Base-by-base conservation (phyloP, 2,113 vertebrate genomes). In the Pelecanoides urinatrix region DNA sequence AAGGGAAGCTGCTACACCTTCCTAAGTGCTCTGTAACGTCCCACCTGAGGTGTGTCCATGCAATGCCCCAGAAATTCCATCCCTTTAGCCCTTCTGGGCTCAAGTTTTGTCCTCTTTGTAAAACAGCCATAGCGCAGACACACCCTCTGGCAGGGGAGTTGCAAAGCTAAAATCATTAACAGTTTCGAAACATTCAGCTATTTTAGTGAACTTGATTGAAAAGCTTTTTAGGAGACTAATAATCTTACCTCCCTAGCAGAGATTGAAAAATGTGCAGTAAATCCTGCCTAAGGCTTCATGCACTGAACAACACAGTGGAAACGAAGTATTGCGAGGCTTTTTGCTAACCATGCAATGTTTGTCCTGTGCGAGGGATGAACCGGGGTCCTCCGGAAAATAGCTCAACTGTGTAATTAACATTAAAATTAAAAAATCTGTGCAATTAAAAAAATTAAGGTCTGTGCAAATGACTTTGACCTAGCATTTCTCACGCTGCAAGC, bases 221-320 rank as follows among this genome's bases (percentile, higher is more conserved):
- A 86, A 92, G 65, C 59, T 80, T 95, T 90, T 86, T 66, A 67
- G 63, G 50, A 91, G 59, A 83, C 91, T 82, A 91, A 91, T 92
- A 93, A 94, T 70, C 70, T 81, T 71, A 86, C 72, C 89, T 92
- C 68, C 72, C 76, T 80, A 50, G 72, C 68, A 96, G 86, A 88
- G 72, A 86, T 12, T 73, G 86, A 94, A 80, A 91, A 94, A 91
- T 22, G 62, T 61, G 71, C 67, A 86, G 83, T 52, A 93, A 92
- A 92, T 79, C 36, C 63, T 80, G 94, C 95, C 89, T 94, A 52
- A 77, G 93, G 94, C 93, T 86, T 76, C 21, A 0, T 13, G n/a
- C 72, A 34, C 55, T 71, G 80, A 92, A 42, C 72, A 77, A 38
- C 79, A 42, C 2, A 0, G 26, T 42, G 42, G 50, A 85, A 93